Percentiles rank a stretch among this genome's conserved stretches.
Conservation (phyloP, 2,888 invertebrate species). For the Nematopogon swammerdamellus region DNA sequence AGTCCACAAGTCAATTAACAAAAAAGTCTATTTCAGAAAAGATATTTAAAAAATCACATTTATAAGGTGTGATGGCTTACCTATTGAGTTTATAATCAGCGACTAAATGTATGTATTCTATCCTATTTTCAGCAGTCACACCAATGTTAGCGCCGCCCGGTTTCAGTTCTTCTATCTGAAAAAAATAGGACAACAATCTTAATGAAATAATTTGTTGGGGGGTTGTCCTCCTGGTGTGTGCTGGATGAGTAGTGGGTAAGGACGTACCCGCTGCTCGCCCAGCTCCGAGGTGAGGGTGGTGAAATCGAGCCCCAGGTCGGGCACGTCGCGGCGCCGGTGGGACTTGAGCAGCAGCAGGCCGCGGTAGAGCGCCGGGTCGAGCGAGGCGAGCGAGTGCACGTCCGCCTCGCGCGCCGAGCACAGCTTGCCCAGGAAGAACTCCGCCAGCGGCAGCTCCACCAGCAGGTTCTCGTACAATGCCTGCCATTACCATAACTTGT, state of each 20-base stretch:
- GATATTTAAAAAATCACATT: too few relatives aligned
- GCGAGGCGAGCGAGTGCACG: slow-evolving; percentile 88
- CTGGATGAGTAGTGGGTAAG: too few relatives aligned
- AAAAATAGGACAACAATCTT: too few relatives aligned
- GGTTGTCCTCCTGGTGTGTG: too few relatives aligned
- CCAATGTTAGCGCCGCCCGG: slow-evolving; percentile 86
- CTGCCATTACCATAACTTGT: too few relatives aligned
- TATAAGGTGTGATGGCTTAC: too few relatives aligned
- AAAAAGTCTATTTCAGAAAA: too few relatives aligned
- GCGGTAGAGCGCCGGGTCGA: slow-evolving; percentile 90
- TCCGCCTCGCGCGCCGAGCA: slow-evolving; percentile 80
- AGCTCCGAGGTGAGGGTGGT: slow-evolving; percentile 87
- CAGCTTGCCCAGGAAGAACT: slow-evolving; percentile 77
- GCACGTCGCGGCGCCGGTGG: slow-evolving; percentile 77
- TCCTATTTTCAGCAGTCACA: slow-evolving; percentile 88
- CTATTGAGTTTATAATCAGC: slow-evolving; percentile 94
- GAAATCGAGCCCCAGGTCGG: slow-evolving; percentile 89
- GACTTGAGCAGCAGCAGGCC: slow-evolving; percentile 86
- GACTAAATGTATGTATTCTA: slow-evolving; percentile 95
- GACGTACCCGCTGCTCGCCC: slow-evolving; percentile 74
- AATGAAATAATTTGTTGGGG: too few relatives aligned
- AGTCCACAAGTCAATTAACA: too few relatives aligned
- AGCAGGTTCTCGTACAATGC: slow-evolving; percentile 93
- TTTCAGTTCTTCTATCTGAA: slow-evolving; percentile 82
- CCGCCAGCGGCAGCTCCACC: slow-evolving; percentile 92